Evolutionary conservation across 1,140 invertebrate genomes (phyloP).

Genomic region (Philopotamus ludificatus): DNA sequence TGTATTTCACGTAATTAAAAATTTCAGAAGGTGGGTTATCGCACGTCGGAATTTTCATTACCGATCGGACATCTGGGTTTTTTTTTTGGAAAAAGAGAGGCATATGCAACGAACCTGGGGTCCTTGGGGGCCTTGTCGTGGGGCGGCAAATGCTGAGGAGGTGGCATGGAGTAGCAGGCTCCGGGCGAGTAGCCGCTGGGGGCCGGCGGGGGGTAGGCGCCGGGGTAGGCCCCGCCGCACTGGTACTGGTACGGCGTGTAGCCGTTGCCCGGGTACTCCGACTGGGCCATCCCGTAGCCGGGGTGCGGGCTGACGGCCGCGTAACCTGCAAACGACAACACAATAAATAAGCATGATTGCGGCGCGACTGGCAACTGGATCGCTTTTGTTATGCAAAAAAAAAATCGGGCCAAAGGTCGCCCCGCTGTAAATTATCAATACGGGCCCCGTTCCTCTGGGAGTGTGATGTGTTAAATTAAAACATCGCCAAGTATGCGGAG

Average conservation of each 20-base stretch:
- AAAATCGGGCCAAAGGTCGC: slow-evolving; percentile 17
- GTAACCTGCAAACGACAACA: slow-evolving; percentile 60
- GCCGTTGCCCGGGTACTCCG: slow-evolving; percentile 74
- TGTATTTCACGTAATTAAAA: too few relatives aligned
- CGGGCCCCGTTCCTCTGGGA: slow-evolving; percentile 6
- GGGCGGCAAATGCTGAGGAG: slow-evolving; percentile 70
- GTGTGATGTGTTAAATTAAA: slow-evolving; percentile 42
- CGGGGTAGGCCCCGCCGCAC: slow-evolving; percentile 61
- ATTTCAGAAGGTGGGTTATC: too few relatives aligned
- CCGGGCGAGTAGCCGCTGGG: slow-evolving; percentile 70
- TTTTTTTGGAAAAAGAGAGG: too few relatives aligned
- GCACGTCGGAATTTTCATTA: too few relatives aligned
- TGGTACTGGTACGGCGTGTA: slow-evolving; percentile 65
- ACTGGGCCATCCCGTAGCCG: slow-evolving; percentile 76
- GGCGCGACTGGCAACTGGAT: not conserved
- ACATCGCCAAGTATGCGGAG: slow-evolving; percentile 39
- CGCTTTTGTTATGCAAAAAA: too few relatives aligned
- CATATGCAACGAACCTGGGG: slow-evolving; percentile 76
- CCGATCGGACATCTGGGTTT: too few relatives aligned
- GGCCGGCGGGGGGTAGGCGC: slow-evolving; percentile 62
- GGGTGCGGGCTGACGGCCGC: slow-evolving; percentile 79
- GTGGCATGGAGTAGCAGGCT: slow-evolving; percentile 82
- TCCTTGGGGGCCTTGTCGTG: slow-evolving; percentile 71
- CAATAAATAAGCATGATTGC: not conserved
- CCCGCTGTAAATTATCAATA: slow-evolving; percentile 42